A percentile compares a stretch with the other conserved stretches of the same genome.
phyloP scores from a whole-genome alignment of 2,113 vertebrate genomes.

The Tachysurus fulvidraco region DNA sequence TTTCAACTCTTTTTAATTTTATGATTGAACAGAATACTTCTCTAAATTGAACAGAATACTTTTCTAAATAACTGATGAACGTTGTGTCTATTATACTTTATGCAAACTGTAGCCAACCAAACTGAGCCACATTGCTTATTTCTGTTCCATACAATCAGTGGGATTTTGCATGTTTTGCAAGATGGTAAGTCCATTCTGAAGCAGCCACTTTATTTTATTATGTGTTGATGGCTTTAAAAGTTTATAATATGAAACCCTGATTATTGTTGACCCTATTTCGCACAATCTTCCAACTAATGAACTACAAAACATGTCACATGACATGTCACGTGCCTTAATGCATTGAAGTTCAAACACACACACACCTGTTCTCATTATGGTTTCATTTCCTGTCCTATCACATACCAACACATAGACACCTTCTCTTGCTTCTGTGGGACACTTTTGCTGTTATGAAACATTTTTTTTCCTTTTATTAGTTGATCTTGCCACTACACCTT shows the following conservation, averaged over 20 bases:
- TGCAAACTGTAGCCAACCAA: not conserved
- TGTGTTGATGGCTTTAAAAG: not conserved
- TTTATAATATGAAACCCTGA: not conserved
- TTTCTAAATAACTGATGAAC: not conserved
- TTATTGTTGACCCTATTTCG: not conserved
- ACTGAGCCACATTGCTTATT: not conserved
- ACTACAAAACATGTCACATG: not conserved
- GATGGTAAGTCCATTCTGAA: not conserved
- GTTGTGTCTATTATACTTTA: not conserved
- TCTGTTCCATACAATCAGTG: not conserved
- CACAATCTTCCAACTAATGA: not conserved
- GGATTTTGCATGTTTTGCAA: not conserved
- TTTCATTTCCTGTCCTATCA: not conserved
- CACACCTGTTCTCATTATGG: not conserved
- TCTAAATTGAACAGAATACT: not conserved
- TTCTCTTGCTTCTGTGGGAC: not conserved
- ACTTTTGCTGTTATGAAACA: not conserved
- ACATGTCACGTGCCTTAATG: not conserved
- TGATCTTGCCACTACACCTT: not conserved
- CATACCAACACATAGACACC: not conserved
- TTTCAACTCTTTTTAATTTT: no score
- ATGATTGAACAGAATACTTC: not conserved
- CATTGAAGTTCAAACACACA: not conserved
- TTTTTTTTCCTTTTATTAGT: not conserved
- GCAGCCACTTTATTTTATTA: not conserved